Percentiles rank a stretch among this genome's conserved stretches.
phyloP scores from a whole-genome alignment of 2,888 invertebrate genomes.

The Aleiodes alternator region DNA sequence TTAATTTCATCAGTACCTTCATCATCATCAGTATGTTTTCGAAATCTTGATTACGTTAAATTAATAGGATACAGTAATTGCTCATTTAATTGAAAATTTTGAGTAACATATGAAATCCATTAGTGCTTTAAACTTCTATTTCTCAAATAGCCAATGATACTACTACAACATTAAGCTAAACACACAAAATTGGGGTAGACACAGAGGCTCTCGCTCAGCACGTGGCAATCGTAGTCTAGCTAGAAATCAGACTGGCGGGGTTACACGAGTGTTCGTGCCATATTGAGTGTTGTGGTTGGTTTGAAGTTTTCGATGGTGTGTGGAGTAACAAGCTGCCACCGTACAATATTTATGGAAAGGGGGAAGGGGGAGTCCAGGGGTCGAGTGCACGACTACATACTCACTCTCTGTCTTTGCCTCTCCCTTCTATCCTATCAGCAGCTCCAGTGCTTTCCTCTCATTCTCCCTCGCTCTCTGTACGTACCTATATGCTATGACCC shows the following conservation, averaged over 20 bases:
- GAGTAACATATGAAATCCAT: conserved; percentile 26
- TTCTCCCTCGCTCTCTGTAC: conserved; percentile 54
- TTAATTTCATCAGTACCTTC: background rate
- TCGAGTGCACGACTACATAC: conserved; percentile 60
- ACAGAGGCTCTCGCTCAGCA: conserved; percentile 28
- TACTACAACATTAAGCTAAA: conserved; percentile 16
- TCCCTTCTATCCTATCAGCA: conserved; percentile 33
- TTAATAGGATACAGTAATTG: background rate
- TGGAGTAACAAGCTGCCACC: conserved; percentile 74
- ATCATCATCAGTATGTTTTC: background rate
- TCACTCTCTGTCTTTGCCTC: conserved; percentile 40
- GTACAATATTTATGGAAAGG: conserved; percentile 70
- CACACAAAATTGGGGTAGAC: conserved; percentile 21
- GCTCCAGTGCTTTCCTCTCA: conserved; percentile 43
- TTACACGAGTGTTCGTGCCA: conserved; percentile 44
- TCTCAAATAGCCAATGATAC: conserved; percentile 19
- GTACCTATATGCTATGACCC: conserved; percentile 49
- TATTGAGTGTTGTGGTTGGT: conserved; percentile 70
- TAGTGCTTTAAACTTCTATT: conserved; percentile 13
- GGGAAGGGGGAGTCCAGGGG: conserved; percentile 68
- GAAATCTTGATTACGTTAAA: background rate
- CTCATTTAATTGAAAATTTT: conserved; percentile 26
- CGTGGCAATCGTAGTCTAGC: conserved; percentile 21
- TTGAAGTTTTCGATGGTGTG: conserved; percentile 67
- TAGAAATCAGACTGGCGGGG: conserved; percentile 2